Evolutionary conservation across 2,888 invertebrate genomes (phyloP), one percentile per base, ranked within the genome.

Genomic region (Leptopilina syphax): DNA sequence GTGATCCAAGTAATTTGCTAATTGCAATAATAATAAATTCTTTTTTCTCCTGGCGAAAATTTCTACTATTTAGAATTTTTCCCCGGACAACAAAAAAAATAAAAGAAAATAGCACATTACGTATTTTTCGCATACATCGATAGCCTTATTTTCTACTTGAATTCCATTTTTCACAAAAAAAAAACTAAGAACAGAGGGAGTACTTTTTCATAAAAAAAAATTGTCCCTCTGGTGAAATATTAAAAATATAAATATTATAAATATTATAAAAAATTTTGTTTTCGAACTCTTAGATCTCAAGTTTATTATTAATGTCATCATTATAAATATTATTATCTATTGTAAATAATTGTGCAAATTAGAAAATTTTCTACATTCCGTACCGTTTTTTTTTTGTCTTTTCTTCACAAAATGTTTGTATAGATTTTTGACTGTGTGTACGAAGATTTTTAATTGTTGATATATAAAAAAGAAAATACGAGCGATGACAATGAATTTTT

Each of bases 1-100:
- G 89, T 91, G 91, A 92, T 91, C 79, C 78, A 81, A 77, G 76
- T 70, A 60, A 80, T 81, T 78, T 57, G 81, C 50, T 81, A 9
- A 79, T 82, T 80, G 79, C 77, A 78, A 77, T 54, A 80, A 76
- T 44, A 18, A 18, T 18, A 8, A 44, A 44, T 44, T 66, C 8
- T 44, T 44, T 34, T 73, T 34, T 57, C 1, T 8, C n/a, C 12
- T 1, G 10, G 50, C 50, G 10, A 50, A 50, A 50, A 12, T 50
- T 50, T 3, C 34, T 1, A 34, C 34, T 50, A 50, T 50, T 44
- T 3, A 50, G 3, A 50, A 50, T 50, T 50, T 50, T 50, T 50
- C 10, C 9, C 0, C 2, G 50, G 50, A 10, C 50, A 50, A 50
- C 50, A 1, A 50, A 10, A 50, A 50, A 57, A 66, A 79, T 0